Base-by-base conservation (phyloP, 1,140 invertebrate genomes). In the Solenopsis fugax region DNA sequence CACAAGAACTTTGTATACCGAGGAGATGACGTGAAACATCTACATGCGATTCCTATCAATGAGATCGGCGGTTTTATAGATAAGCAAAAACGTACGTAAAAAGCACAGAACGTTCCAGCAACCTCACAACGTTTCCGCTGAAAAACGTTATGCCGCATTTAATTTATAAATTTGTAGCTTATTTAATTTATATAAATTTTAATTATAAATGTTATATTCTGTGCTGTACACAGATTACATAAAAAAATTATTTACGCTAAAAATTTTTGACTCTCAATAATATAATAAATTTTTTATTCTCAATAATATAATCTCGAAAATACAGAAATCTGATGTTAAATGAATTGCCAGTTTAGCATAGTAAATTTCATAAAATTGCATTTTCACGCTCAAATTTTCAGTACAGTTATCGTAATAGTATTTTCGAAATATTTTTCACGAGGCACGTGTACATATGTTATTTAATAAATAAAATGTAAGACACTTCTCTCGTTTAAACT, bases 311-410 rank as follows among this genome's bases (percentile, higher is more conserved):
- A 52, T 82, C 18, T 54, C 37, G 52, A 72, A 72, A 82, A 72
- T 72, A 72, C 58, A 52, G 18, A 82, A 82, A 82, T 60, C 54
- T 37, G 78, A 58, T 72, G 65, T 29, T 71, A 71, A 69, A 56
- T 56, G 69, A 82, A 58, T 73, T 18, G 18, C 9, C 65, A 10
- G 29, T 52, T 71, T 56, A 60, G 18, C 24, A 34, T 13, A 72
- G 9, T 24, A 12, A 34, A 50, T 56, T 60, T 45, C 29, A 13
- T 45, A 29, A 50, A 64, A 78, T 48, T 24, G n/a, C n/a, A 81
- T 81, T 54, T 56, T 71, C 50, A 72, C n/a, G n/a, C 65, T 34
- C 37, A 29, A 58, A 58, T 54, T 80, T 69, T 52, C n/a, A n/a
- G 2, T 54, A 24, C 18, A 62, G 62, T 37, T 34, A 29, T 60